Evolutionary conservation across 1,140 invertebrate genomes (phyloP), one percentile per base, ranked within the genome.

Genomic region (Leguminivora glycinivorella): DNA sequence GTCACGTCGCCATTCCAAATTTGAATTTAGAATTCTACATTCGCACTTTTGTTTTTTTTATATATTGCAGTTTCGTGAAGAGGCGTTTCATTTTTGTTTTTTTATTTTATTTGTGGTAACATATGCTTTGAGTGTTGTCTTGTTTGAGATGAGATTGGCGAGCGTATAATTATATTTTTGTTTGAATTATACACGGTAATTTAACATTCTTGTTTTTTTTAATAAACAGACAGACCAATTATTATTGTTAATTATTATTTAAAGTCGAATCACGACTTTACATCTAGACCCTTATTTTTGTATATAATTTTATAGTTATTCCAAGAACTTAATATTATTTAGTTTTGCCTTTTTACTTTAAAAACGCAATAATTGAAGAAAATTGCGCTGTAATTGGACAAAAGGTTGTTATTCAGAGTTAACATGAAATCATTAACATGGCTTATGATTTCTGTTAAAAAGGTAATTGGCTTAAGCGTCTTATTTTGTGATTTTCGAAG

Each of bases 391-490:
- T 63, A 63, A 63, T 63, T 63, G 58, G 14, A 29, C 58, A 34
- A 29, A 34, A 63, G 12, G 56, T 60, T 31, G 58, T 34, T 63
- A 63, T 19, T 63, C 58, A 17, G 56, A 63, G 58, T 63, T 63
- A 29, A 63, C 58, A 63, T 29, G 58, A 63, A 63, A 63, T 63
- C 58, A 63, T 63, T 63, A 63, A 63, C 25, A 29, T 52, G 19
- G 47, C 47, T 52, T 52, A 52, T 52, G 47, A 52, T 52, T 52
- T 52, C n/a, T 52, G 47, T 52, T 52, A 52, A 52, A 52, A 22
- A 52, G 47, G 9, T 52, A 52, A 52, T 52, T 52, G 47, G 47
- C 47, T 1, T 22, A 52, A 19, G 47, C 7, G 47, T 22, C 47
- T 52, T 52, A 52, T 52, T 38, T 52, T 52, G 47, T 52, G 47